Base-by-base conservation (phyloP, 2,888 invertebrate species). In the Sylvicola fuscatus region DNA sequence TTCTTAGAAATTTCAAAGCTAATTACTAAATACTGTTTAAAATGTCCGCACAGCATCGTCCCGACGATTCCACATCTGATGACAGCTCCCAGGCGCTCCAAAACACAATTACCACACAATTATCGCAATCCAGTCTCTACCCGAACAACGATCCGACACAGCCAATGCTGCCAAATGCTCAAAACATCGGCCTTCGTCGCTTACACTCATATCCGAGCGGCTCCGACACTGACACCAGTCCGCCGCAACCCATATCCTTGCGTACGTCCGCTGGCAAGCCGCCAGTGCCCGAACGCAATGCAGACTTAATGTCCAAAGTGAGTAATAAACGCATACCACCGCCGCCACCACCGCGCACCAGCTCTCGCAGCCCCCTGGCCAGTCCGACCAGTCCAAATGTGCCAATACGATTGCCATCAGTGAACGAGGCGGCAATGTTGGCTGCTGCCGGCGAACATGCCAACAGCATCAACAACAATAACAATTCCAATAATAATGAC, bases 321-420 rank as follows among this genome's bases (percentile, higher is more conserved):
- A 68, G 68, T 12, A 70, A 72, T 39, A 72, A 80, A 47, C 69
- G 82, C 36, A 74, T 82, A 32, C 87, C 87, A 6, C 89, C 87
- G 13, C 87, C 83, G n/a, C 83, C 89, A 21, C 87, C 87, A 17
- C 87, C 87, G n/a, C 69, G 87, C 44, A 86, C 86, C 44, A 82
- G 83, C 45, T 84, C 84, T 34, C 77, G 83, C 49, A 84, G 86
- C 13, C 87, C 87, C 2, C 62, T 86, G 46, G 79, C 83, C 15
- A 84, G 84, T 33, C 86, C 87, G 14, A 77, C 83, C 31, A 73
- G 77, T 42, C 73, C 78, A 14, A 67, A 70, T 47, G 57, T 72
- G 38, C 73, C 77, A 3, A 68, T 70, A 15, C 61, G 66, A 40
- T 58, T 65, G 44, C 65, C 65, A 38, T 49, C 52, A 10, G 46